phyloP scores from a whole-genome alignment of 2,113 vertebrate genomes.

The Xenopus borealis region DNA sequence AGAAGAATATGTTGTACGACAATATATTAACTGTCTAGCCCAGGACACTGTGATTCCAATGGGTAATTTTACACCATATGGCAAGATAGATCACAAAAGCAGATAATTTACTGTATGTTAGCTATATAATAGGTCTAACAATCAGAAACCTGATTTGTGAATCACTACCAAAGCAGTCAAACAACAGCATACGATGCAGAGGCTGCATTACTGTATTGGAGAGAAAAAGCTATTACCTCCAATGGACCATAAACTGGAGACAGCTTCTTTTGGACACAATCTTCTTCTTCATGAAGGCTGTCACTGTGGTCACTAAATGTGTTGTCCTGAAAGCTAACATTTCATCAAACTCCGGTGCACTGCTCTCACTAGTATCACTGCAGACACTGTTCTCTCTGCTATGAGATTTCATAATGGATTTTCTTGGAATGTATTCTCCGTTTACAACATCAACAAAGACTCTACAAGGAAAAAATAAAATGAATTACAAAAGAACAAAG shows the following conservation, averaged over 20 bases:
- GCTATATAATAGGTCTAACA: too few species aligned
- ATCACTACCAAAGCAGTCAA: too few species aligned
- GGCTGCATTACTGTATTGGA: too few species aligned
- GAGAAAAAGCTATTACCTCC: constrained; percentile 54
- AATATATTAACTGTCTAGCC: too few species aligned
- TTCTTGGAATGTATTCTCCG: constrained; percentile 84
- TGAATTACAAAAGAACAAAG: too few species aligned
- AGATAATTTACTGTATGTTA: too few species aligned
- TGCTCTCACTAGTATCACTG: constrained; percentile 84
- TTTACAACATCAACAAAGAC: constrained; percentile 94
- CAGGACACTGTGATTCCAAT: too few species aligned
- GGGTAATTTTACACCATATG: too few species aligned
- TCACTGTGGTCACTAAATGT: constrained; percentile 76
- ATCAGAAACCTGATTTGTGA: too few species aligned
- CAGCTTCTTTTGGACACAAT: constrained; percentile 58
- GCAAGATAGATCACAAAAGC: too few species aligned
- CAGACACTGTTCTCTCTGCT: constrained; percentile 98
- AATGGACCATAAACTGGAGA: constrained; percentile 56
- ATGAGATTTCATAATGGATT: constrained; percentile 95
- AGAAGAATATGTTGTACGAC: too few species aligned
- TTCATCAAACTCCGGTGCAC: constrained; percentile 78
- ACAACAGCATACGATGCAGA: too few species aligned
- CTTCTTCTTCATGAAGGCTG: constrained; percentile 72
- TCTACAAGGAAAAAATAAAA: constrained; percentile 60
- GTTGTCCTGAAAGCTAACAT: constrained; percentile 69